Base-by-base conservation (phyloP, 2,888 invertebrate genomes). In the Cheilosia vernalis region DNA sequence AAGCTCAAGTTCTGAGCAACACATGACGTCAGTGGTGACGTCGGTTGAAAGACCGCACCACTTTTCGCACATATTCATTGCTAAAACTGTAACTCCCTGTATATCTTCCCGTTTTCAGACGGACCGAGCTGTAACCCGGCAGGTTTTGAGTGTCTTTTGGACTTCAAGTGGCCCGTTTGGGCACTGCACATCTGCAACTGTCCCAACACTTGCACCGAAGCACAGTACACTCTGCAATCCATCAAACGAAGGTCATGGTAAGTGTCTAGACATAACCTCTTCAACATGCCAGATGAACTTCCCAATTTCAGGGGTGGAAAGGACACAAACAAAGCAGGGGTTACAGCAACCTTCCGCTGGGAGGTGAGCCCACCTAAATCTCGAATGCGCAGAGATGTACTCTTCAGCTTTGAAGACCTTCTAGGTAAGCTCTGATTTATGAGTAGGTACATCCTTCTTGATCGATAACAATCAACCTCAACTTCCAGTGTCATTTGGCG, bases 361-460 rank as follows among this genome's bases (percentile, higher is more conserved):
- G 93, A 93, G 58, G 87, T 94, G 2, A 89, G 93, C 55, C 92
- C 93, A 7, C 93, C 94, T 1, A 93, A 93, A 33, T 93, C 93
- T 4, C 93, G 94, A 73, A 92, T 93, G 83, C 91, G 92, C n/a
- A 90, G 94, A 24, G 93, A 94, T 89, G 92, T 94, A 5, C 90
- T 94, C 1, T 94, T 94, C 88, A 93, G 93, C 58, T 93, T 94
- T 88, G 93, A 93, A 87, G 94, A 94, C 91, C 91, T 94, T 79
- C 90, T 94, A 56, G 94, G 93, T 93, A 89, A 89, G 70, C n/a
- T 37, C 15, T 24, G 10, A n/a, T 9, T 33, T 7, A 33, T 0
- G 19, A 66, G 10, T 21, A 21, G 21, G 21, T 19, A 9, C 27
- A 24, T 42, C 40, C 15, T n/a, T 7, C 13, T 51, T 64, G 1